Conservation (phyloP, 2,888 invertebrate species). For the Philonicus albiceps region DNA sequence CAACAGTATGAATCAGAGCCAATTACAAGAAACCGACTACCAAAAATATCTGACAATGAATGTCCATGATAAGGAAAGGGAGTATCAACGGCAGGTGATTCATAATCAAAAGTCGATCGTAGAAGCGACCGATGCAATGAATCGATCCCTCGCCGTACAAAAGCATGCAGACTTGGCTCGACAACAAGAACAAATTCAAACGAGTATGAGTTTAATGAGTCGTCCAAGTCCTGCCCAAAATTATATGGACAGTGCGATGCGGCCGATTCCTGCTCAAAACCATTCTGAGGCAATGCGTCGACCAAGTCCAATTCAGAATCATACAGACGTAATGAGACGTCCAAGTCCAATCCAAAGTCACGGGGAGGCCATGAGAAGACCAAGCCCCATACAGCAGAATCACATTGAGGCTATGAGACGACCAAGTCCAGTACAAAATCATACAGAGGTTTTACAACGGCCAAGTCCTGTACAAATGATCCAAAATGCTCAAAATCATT, state of each 20-base stretch:
- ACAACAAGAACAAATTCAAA: not conserved
- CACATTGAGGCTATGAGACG: not conserved
- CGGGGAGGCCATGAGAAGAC: not conserved
- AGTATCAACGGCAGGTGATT: constrained; percentile 30
- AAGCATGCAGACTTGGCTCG: not conserved
- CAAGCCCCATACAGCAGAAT: not conserved
- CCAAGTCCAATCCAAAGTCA: not conserved
- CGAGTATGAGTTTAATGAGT: not conserved
- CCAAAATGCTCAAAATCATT: not conserved
- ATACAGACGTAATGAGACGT: not conserved
- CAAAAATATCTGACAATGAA: not conserved
- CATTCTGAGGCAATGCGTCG: not conserved
- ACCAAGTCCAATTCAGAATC: not conserved
- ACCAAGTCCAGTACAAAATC: constrained; percentile 18
- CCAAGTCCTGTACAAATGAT: constrained; percentile 28
- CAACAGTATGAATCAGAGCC: not conserved
- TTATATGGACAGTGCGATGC: not conserved
- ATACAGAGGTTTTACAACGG: not conserved
- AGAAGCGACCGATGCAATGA: not conserved
- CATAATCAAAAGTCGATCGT: not conserved
- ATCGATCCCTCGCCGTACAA: not conserved
- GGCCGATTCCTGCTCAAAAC: not conserved
- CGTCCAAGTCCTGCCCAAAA: not conserved
- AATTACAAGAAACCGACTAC: not conserved
- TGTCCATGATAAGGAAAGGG: constrained; percentile 1